Conservation (phyloP, 2,113 vertebrate species). For the Melanotaenia duboulayi region DNA sequence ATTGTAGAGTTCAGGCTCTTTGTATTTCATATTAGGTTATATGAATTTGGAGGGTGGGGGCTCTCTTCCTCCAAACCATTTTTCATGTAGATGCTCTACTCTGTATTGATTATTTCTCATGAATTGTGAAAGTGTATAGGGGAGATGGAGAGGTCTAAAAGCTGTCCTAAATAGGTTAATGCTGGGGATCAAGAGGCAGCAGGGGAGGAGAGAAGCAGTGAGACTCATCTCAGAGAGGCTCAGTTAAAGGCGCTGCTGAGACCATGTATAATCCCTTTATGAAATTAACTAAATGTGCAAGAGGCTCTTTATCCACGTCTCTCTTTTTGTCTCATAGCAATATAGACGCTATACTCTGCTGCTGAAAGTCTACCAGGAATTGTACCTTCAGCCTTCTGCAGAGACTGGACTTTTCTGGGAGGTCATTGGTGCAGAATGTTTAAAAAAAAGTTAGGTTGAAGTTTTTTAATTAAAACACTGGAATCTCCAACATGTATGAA, state of each 20-base stretch:
- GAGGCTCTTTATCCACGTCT: constrained; percentile 50
- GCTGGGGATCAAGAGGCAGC: constrained; percentile 46
- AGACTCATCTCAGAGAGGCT: constrained; percentile 49
- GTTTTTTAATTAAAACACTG: no score
- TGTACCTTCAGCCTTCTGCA: not conserved
- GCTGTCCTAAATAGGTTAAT: constrained; percentile 81
- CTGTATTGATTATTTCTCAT: constrained; percentile 82
- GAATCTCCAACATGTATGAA: no score
- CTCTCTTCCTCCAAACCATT: constrained; percentile 63
- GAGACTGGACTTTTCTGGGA: not conserved
- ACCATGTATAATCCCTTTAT: constrained; percentile 69
- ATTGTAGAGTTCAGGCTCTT: constrained; percentile 52
- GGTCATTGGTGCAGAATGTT: no score
- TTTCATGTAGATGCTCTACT: constrained; percentile 73
- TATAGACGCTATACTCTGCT: constrained; percentile 19
- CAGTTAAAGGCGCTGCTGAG: constrained; percentile 52
- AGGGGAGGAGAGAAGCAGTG: constrained; percentile 44
- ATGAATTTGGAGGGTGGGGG: constrained; percentile 57
- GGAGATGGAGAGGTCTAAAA: constrained; percentile 74
- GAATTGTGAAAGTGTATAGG: constrained; percentile 79
- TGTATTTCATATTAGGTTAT: constrained; percentile 70
- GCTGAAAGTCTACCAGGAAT: constrained; percentile 3
- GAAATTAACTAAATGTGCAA: constrained; percentile 65
- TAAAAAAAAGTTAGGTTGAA: no score
- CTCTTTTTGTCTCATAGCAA: constrained; percentile 46